Evolutionary conservation across 2,888 invertebrate genomes (phyloP).

Genomic region (Eurytoma adleriae): DNA sequence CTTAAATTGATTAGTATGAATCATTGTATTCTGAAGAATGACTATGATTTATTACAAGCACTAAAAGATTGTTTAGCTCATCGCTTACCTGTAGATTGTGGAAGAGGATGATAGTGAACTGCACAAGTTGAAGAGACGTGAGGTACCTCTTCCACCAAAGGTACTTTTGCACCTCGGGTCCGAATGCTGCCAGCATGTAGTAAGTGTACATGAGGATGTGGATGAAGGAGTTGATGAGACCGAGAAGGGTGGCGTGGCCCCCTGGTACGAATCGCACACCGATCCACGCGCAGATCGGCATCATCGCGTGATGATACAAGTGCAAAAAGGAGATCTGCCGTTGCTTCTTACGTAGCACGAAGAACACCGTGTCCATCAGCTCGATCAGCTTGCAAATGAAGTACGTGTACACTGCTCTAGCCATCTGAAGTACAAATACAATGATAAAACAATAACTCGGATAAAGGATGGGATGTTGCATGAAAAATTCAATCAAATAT

Average conservation of each 20-base stretch:
- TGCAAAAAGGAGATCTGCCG: slow-evolving; percentile 92
- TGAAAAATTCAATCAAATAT: no score
- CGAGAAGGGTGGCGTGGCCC: slow-evolving; percentile 92
- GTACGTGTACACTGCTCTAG: slow-evolving; percentile 79
- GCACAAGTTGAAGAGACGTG: slow-evolving; percentile 91
- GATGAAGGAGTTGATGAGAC: slow-evolving; percentile 91
- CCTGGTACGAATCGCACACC: slow-evolving; percentile 88
- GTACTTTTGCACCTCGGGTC: slow-evolving; percentile 91
- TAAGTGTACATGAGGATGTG: slow-evolving; percentile 96
- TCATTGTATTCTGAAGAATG: not conserved
- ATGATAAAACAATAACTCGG: no score
- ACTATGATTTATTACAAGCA: not conserved
- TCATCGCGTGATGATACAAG: slow-evolving; percentile 91
- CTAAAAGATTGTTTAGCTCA: no score
- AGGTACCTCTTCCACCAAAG: slow-evolving; percentile 97
- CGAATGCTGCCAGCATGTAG: slow-evolving; percentile 91
- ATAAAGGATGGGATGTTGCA: no score
- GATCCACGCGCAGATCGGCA: slow-evolving; percentile 88
- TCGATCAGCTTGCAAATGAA: slow-evolving; percentile 88
- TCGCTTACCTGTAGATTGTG: slow-evolving; percentile 79
- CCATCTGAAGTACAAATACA: no score
- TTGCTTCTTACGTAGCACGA: slow-evolving; percentile 92
- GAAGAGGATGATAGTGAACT: slow-evolving; percentile 86
- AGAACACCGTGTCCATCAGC: slow-evolving; percentile 89
- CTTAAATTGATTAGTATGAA: no score